Percentiles rank a stretch among this genome's conserved stretches.
phyloP scores from a whole-genome alignment of 2,888 invertebrate species.

The Eugnorisma glareosa region DNA sequence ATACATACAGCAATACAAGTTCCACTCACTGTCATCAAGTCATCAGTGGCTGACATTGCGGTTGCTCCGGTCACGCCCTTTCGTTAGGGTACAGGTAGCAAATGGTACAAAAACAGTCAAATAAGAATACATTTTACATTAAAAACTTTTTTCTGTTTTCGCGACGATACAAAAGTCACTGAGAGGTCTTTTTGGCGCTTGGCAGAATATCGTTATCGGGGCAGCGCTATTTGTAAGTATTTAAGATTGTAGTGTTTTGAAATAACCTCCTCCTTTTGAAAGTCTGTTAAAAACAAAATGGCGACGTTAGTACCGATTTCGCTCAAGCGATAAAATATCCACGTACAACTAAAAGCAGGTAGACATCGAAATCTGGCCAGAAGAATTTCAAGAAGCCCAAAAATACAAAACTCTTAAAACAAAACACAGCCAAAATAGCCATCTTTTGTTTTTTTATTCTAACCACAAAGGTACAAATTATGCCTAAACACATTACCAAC shows the following conservation, averaged over 20 bases:
- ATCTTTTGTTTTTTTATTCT: conserved; percentile 8
- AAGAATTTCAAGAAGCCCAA: background rate
- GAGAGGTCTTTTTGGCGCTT: background rate
- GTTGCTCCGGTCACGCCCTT: conserved; percentile 44
- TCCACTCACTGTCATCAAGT: conserved; percentile 40
- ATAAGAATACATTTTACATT: background rate
- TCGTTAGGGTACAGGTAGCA: background rate
- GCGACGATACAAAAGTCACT: background rate
- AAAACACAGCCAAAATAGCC: background rate
- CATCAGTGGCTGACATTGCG: conserved; percentile 35
- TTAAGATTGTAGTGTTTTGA: background rate
- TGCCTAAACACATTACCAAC: conserved; percentile 3
- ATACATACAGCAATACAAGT: conserved; percentile 44
- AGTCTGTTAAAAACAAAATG: background rate
- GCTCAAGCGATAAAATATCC: background rate
- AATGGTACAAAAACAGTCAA: background rate
- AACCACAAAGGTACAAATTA: conserved; percentile 14
- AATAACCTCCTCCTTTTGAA: background rate
- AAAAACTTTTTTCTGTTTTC: background rate
- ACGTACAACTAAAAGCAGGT: background rate
- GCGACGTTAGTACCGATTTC: background rate
- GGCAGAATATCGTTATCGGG: background rate
- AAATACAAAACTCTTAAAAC: background rate
- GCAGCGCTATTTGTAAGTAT: background rate
- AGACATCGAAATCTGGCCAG: background rate